Conservation (phyloP, 1,140 invertebrate genomes). For the Drosophila obscura region DNA sequence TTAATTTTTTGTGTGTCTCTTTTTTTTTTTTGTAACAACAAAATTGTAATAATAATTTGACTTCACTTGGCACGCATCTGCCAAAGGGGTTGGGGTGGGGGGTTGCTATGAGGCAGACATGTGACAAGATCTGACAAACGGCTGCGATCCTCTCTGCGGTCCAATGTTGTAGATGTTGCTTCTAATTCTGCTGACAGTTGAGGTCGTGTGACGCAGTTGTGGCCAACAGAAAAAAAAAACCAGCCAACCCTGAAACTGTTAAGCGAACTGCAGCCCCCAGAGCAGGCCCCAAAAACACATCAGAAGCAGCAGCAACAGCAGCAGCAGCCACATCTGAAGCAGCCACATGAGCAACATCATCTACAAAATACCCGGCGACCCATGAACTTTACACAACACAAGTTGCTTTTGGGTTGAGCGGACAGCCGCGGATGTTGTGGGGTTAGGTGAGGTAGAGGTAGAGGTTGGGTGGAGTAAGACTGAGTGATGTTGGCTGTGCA, state of each 20-base stretch:
- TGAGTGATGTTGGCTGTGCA: conserved; percentile 7
- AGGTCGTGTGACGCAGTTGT: conserved; percentile 73
- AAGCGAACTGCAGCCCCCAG: conserved; percentile 60
- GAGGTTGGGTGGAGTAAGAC: not conserved
- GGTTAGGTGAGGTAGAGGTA: conserved; percentile 10
- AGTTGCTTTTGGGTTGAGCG: conserved; percentile 25
- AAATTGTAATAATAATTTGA: conserved; percentile 77
- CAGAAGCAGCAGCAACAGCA: conserved; percentile 23
- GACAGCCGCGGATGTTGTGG: not conserved
- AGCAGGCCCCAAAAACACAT: conserved; percentile 7
- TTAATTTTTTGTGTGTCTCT: conserved; percentile 34
- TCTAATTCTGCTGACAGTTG: conserved; percentile 81
- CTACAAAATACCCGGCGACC: conserved; percentile 57
- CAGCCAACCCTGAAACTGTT: conserved; percentile 76
- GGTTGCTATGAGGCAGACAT: conserved; percentile 32
- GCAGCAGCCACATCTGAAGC: conserved; percentile 14
- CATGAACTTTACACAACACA: conserved; percentile 75
- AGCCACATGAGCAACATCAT: conserved; percentile 28
- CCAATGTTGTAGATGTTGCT: conserved; percentile 50
- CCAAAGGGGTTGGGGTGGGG: conserved; percentile 8
- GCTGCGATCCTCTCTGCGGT: conserved; percentile 27
- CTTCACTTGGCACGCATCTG: conserved; percentile 65
- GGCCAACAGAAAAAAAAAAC: conserved; percentile 49
- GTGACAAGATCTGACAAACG: conserved; percentile 48
- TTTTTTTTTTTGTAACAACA: conserved; percentile 44